Evolutionary conservation across 37 sponge, comb jelly and placozoan genomes (phyloP).

Genomic region (Trichoplax adhaerens): DNA sequence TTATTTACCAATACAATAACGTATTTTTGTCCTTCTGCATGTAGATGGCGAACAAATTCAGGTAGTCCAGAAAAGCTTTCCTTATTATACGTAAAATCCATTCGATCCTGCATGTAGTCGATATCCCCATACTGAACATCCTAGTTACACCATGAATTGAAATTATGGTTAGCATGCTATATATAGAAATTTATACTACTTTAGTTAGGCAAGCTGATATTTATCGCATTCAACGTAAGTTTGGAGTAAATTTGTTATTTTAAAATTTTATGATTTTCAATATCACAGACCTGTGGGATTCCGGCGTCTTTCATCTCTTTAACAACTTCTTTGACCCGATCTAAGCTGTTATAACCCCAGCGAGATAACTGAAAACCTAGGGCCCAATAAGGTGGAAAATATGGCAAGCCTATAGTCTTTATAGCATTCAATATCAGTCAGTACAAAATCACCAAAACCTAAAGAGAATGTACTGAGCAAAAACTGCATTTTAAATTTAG

Average conservation of each 20-base stretch:
- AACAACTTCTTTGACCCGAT: constrained; percentile 28
- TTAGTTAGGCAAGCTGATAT: no score
- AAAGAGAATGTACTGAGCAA: no score
- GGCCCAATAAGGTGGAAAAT: constrained; percentile 68
- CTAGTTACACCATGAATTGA: neutral
- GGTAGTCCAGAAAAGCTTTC: constrained; percentile 24
- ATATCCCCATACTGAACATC: constrained; percentile 76
- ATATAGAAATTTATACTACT: no score
- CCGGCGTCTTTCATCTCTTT: constrained; percentile 31
- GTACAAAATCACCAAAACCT: no score
- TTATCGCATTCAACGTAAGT: no score
- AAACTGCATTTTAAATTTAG: no score
- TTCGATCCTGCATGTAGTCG: constrained; percentile 54
- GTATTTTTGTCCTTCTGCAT: constrained; percentile 42
- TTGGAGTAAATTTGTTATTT: no score
- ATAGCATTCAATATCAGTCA: no score
- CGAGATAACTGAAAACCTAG: constrained; percentile 74
- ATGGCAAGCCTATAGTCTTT: constrained; percentile 37
- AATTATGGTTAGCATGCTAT: no score
- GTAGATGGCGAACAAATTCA: constrained; percentile 33
- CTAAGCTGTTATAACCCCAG: constrained; percentile 45
- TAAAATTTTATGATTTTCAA: no score
- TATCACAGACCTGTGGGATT: constrained; percentile 8
- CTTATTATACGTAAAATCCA: constrained; percentile 53
- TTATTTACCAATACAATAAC: constrained; percentile 37